Evolutionary conservation across 2,113 vertebrate genomes (phyloP).

Genomic region (Eidolon helvum): DNA sequence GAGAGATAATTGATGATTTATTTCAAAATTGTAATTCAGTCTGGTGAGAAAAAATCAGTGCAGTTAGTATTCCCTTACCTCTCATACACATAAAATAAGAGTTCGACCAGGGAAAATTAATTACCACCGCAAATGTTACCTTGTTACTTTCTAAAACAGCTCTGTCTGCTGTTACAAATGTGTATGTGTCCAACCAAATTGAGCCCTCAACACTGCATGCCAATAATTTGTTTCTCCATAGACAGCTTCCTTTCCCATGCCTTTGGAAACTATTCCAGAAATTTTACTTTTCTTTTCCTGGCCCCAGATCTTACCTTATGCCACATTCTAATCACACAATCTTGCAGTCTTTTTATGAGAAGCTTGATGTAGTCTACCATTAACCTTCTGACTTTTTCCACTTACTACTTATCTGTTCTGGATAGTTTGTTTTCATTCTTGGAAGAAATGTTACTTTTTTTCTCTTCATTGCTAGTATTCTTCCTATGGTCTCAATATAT

Average conservation of each 20-base stretch:
- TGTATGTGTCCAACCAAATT: background rate
- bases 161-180: background rate
- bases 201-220: background rate
- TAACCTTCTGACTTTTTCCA: background rate
- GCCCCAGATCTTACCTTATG: background rate
- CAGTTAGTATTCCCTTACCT: background rate
- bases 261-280: constrained; percentile 36
- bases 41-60: background rate
- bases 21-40: background rate
- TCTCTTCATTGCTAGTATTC: background rate
- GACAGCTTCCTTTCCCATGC: background rate
- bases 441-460: background rate
- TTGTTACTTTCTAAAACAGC: background rate
- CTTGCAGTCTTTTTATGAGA: background rate
- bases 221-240: background rate
- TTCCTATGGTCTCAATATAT: background rate
- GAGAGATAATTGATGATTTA: background rate
- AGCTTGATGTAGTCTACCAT: background rate
- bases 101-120: background rate
- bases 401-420: background rate
- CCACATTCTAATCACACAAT: background rate
- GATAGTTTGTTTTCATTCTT: too few species aligned
- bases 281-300: background rate
- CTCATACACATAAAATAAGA: background rate
- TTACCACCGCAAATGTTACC: background rate